phyloP scores from a whole-genome alignment of 2,113 vertebrate genomes.

The Pitta sordida region DNA sequence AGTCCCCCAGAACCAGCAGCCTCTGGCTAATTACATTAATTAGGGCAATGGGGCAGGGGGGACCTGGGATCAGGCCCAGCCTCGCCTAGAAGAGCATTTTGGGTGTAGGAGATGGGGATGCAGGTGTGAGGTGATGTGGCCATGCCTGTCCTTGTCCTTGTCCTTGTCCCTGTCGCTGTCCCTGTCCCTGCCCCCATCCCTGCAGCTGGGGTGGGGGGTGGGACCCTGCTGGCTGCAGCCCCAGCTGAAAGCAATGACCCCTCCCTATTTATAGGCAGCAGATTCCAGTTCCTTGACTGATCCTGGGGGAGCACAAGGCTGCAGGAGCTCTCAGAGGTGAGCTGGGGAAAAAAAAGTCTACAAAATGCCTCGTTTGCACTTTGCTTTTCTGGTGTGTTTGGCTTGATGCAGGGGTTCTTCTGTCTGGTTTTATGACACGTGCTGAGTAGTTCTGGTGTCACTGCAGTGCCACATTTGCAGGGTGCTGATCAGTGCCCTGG shows the following conservation, averaged over 20 bases:
- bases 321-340: not conserved
- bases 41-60: not conserved
- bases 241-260: not conserved
- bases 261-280: not conserved
- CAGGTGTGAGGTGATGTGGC: fast-evolving
- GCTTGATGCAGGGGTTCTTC: fast-evolving
- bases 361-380: fast-evolving
- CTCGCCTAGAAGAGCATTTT: not conserved
- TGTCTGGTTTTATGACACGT: fast-evolving
- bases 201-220: not conserved
- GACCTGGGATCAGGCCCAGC: fast-evolving
- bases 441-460: fast-evolving
- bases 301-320: fast-evolving
- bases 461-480: fast-evolving
- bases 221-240: not conserved
- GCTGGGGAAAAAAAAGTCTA: fast-evolving
- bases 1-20: not conserved
- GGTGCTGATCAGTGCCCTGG: not conserved
- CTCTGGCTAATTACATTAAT: fast-evolving
- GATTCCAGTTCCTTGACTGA: fast-evolving
- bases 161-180: not conserved
- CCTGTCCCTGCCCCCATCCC: too few relatives aligned
- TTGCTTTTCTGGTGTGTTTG: fast-evolving
- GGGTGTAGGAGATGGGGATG: fast-evolving
- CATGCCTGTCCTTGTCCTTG: too few relatives aligned